Conservation (phyloP, 2,888 invertebrate genomes). For the Dorcus hopei region DNA sequence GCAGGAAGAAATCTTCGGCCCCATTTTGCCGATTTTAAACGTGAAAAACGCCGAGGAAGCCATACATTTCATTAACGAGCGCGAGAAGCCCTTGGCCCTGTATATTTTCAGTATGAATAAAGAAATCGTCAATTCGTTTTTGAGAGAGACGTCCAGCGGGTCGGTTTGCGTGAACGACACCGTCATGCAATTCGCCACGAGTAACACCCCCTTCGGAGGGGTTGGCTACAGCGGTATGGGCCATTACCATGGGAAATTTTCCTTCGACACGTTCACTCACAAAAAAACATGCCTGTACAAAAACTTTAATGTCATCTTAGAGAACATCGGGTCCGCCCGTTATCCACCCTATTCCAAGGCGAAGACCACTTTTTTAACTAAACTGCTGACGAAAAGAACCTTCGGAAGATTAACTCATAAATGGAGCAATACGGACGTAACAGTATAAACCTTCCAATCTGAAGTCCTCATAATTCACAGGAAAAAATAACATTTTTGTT, state of each 20-base stretch:
- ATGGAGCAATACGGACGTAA: no score
- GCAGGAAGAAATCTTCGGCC: slow-evolving; percentile 96
- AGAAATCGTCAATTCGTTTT: slow-evolving; percentile 58
- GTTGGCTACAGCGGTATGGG: slow-evolving; percentile 95
- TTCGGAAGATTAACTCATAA: slow-evolving; percentile 33
- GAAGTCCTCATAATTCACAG: no score
- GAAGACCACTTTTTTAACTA: slow-evolving; percentile 63
- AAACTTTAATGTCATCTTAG: slow-evolving; percentile 66
- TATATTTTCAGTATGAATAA: slow-evolving; percentile 78
- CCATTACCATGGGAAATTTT: slow-evolving; percentile 84
- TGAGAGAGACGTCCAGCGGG: slow-evolving; percentile 74
- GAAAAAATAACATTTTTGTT: no score
- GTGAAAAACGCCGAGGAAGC: slow-evolving; percentile 87
- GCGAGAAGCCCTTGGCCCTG: slow-evolving; percentile 85
- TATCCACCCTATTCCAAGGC: slow-evolving; percentile 82
- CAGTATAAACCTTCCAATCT: no score
- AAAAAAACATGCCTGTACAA: slow-evolving; percentile 78
- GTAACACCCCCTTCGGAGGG: slow-evolving; percentile 89
- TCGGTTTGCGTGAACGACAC: slow-evolving; percentile 83
- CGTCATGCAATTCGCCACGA: slow-evolving; percentile 67
- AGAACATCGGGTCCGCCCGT: slow-evolving; percentile 65
- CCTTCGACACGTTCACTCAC: slow-evolving; percentile 93
- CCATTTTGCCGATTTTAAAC: slow-evolving; percentile 85
- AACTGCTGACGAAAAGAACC: slow-evolving; percentile 65
- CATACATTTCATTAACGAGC: slow-evolving; percentile 80